Conservation (phyloP, 2,797 vertebrate genomes). For the Clarias laeviceps region DNA sequence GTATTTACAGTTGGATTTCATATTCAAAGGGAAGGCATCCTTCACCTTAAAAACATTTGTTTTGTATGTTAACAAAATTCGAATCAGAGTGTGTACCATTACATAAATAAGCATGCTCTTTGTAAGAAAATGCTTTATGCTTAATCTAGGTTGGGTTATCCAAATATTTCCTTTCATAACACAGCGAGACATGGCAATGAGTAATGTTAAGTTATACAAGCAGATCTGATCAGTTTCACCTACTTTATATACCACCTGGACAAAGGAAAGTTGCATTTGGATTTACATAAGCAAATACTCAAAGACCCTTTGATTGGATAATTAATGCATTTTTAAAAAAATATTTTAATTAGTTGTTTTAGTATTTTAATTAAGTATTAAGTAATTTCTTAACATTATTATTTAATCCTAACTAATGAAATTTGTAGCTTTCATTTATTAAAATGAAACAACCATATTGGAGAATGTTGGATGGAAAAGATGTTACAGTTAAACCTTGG, state of each 20-base stretch:
- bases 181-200: neutral
- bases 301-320: no score
- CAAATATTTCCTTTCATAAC: neutral
- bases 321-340: no score
- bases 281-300: no score
- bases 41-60: slow-evolving; percentile 61
- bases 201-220: neutral
- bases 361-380: no score
- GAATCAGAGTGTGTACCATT: neutral
- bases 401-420: no score
- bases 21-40: slow-evolving; percentile 63
- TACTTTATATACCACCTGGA: neutral
- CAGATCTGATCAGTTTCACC: neutral
- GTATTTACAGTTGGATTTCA: slow-evolving; percentile 70
- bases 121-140: neutral
- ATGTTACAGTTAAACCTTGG: no score
- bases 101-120: neutral
- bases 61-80: neutral
- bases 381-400: no score
- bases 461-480: no score
- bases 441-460: no score
- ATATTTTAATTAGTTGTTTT: no score
- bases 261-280: no score
- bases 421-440: no score
- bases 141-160: neutral